Evolutionary conservation across 2,113 vertebrate species (phyloP).

Genomic region (Bubalus kerabau): DNA sequence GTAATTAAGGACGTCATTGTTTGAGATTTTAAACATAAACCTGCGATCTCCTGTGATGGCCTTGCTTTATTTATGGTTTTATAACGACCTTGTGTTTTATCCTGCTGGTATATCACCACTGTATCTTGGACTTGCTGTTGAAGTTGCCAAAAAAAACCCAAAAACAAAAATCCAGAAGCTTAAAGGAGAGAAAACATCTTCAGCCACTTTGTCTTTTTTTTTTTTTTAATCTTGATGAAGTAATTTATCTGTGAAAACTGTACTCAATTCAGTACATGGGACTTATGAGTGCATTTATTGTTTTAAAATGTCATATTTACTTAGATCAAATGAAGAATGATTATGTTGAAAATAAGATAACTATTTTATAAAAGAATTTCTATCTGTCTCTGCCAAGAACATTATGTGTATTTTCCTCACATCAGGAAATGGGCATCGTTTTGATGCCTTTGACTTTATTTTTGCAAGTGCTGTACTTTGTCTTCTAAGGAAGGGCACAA

Average conservation of each 20-base stretch:
- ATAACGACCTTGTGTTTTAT: neutral
- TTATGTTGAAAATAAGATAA: neutral
- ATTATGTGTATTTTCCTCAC: neutral
- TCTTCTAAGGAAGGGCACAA: neutral
- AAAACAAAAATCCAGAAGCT: neutral
- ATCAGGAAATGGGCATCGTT: neutral
- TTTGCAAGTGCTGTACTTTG: neutral
- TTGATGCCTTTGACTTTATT: neutral
- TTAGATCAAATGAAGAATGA: constrained; percentile 28
- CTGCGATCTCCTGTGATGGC: neutral
- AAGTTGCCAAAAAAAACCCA: constrained; percentile 13
- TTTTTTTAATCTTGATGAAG: neutral
- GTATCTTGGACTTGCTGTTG: constrained; percentile 33
- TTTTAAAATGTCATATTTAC: constrained; percentile 49
- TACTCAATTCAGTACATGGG: neutral
- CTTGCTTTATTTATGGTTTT: neutral
- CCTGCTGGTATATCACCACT: neutral
- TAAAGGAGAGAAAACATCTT: neutral
- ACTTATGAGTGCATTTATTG: neutral
- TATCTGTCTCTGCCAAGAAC: neutral
- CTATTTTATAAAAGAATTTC: neutral
- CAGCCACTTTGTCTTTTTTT: neutral
- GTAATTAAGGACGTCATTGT: constrained; percentile 38
- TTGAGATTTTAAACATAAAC: neutral
- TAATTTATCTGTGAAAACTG: constrained; percentile 12